Evolutionary conservation across 1,140 invertebrate species (phyloP).

Genomic region (Euwallacea fornicatus): DNA sequence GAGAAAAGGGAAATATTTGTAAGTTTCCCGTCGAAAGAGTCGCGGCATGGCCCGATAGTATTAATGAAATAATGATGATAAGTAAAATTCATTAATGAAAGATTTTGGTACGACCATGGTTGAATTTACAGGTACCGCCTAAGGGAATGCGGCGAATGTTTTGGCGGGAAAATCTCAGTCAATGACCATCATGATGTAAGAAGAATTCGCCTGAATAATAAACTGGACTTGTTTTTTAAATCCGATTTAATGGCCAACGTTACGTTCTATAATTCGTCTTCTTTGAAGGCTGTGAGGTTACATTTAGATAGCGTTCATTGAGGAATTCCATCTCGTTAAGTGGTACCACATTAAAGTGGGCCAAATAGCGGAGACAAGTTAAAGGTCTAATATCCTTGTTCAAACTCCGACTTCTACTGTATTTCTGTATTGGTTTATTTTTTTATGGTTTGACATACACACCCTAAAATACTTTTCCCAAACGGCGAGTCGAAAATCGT

Average conservation of each 20-base stretch:
- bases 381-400: not conserved
- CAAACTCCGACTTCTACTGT: no score
- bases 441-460: constrained; percentile 6
- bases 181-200: constrained; percentile 39
- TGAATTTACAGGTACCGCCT: constrained; percentile 36
- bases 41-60: no score
- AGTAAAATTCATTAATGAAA: not conserved
- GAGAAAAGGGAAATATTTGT: not conserved
- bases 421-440: not conserved
- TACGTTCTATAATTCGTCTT: constrained; percentile 28
- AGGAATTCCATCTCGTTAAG: constrained; percentile 1
- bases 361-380: not conserved
- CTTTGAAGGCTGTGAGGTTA: constrained; percentile 16
- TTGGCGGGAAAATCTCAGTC: constrained; percentile 39
- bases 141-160: constrained; percentile 33
- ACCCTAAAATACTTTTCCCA: constrained; percentile 12
- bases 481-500: not conserved
- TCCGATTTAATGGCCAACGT: constrained; percentile 28
- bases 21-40: not conserved
- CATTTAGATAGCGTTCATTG: constrained; percentile 10
- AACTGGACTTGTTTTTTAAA: constrained; percentile 31
- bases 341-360: not conserved
- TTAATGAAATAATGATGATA: no score
- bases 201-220: constrained; percentile 38
- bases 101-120: constrained; percentile 29